Conservation (phyloP, 2,797 vertebrate species). For the Hemibagrus guttatus region DNA sequence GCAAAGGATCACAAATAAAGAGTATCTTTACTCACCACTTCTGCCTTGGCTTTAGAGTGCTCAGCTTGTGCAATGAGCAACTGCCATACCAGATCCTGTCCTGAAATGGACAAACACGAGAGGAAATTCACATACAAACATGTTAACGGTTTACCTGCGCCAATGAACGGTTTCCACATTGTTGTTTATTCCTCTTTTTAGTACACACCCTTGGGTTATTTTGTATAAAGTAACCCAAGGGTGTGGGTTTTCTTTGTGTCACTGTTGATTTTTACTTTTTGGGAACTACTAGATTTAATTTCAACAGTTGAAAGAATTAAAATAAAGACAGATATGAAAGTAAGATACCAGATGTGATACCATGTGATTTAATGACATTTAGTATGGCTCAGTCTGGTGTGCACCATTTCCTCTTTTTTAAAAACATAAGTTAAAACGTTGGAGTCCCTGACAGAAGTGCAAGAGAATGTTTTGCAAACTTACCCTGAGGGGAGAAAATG, state of each 20-base stretch:
- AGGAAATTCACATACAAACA: conserved; percentile 36
- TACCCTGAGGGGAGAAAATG: conserved; percentile 71
- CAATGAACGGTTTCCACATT: neutral
- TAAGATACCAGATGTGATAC: conserved; percentile 29
- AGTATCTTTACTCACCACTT: conserved; percentile 72
- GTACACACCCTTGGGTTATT: neutral
- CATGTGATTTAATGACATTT: conserved; percentile 29
- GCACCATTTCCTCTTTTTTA: neutral
- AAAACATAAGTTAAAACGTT: neutral
- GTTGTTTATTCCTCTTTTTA: neutral
- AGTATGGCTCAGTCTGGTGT: conserved; percentile 1
- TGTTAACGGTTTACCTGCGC: neutral
- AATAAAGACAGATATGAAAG: conserved; percentile 7
- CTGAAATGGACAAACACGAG: conserved; percentile 72
- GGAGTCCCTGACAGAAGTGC: conserved; percentile 44
- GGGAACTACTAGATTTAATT: neutral
- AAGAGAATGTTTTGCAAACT: conserved; percentile 62
- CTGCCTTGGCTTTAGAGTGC: conserved; percentile 67
- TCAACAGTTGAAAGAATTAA: neutral
- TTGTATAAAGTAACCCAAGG: no score
- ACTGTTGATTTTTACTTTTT: neutral
- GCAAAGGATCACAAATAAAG: conserved; percentile 60
- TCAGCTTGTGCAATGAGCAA: conserved; percentile 63
- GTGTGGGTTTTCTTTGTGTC: neutral
- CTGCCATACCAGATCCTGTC: conserved; percentile 76